A percentile compares a stretch with the other conserved stretches of the same genome.
Evolutionary conservation across 2,797 vertebrate species (phyloP).

Genomic region (Chrosomus eos): DNA sequence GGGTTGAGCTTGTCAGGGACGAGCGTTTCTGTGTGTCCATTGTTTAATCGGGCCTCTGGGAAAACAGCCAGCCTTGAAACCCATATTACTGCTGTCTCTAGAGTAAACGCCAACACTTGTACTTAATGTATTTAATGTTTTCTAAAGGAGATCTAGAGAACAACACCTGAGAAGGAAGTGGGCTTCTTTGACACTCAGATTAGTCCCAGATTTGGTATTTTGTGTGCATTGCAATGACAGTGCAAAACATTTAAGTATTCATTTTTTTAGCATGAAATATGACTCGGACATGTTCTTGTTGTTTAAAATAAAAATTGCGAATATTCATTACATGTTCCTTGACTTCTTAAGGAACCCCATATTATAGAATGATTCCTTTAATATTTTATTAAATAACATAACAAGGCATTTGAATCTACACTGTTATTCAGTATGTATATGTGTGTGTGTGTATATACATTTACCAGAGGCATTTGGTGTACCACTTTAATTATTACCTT

Average conservation of each 20-base stretch:
- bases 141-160: neutral
- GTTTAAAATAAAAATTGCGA: too few species aligned
- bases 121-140: neutral
- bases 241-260: too few species aligned
- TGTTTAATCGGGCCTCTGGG: neutral
- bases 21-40: neutral
- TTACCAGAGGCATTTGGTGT: too few species aligned
- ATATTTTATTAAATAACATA: too few species aligned
- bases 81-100: conserved; percentile 3
- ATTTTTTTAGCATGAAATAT: too few species aligned
- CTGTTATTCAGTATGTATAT: too few species aligned
- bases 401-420: too few species aligned
- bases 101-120: neutral
- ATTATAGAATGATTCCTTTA: neutral
- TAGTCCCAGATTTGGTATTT: neutral
- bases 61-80: neutral
- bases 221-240: neutral
- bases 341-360: neutral
- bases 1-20: neutral
- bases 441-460: too few species aligned
- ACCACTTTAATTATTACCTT: too few species aligned
- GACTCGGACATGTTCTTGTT: too few species aligned
- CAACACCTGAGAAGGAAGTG: neutral
- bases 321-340: too few species aligned
- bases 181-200: neutral